Percentiles rank a stretch among this genome's conserved stretches.
Conservation (phyloP, 2,797 vertebrate species). For the Phoeniculus purpureus region DNA sequence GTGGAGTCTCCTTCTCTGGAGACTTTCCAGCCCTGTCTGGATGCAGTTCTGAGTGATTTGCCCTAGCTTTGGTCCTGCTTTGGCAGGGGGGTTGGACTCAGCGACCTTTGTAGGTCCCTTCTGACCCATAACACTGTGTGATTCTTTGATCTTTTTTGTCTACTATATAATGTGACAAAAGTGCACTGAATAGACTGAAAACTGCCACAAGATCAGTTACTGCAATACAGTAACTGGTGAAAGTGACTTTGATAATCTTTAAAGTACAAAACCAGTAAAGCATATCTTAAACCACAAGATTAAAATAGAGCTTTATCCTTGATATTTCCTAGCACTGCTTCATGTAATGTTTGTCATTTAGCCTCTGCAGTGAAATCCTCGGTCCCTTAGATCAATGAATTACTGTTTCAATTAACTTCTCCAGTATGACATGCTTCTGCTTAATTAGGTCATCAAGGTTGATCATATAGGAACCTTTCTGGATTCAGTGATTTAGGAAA, state of each 20-base stretch:
- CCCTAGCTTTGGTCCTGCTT: too few species aligned
- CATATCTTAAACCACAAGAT: neutral
- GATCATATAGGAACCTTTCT: neutral
- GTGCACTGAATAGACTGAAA: neutral
- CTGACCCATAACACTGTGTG: too few species aligned
- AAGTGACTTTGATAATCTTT: neutral
- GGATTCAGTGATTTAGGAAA: neutral
- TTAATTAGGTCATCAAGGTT: neutral
- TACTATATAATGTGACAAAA: neutral
- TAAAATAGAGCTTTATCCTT: neutral
- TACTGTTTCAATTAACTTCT: neutral
- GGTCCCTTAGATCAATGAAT: neutral
- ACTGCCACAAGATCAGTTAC: neutral
- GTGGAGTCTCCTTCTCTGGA: too few species aligned
- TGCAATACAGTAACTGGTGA: neutral
- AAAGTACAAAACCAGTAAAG: neutral
- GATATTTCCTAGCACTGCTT: neutral
- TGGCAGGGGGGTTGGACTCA: too few species aligned
- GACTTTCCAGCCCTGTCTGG: too few species aligned
- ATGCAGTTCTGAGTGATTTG: too few species aligned
- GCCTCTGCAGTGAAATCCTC: neutral
- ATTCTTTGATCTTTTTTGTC: neutral
- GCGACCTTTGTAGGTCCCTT: too few species aligned
- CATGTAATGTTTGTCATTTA: neutral
- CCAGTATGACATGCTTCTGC: neutral